Evolutionary conservation across 2,113 vertebrate species (phyloP).

Genomic region (Stictonetta naevosa): DNA sequence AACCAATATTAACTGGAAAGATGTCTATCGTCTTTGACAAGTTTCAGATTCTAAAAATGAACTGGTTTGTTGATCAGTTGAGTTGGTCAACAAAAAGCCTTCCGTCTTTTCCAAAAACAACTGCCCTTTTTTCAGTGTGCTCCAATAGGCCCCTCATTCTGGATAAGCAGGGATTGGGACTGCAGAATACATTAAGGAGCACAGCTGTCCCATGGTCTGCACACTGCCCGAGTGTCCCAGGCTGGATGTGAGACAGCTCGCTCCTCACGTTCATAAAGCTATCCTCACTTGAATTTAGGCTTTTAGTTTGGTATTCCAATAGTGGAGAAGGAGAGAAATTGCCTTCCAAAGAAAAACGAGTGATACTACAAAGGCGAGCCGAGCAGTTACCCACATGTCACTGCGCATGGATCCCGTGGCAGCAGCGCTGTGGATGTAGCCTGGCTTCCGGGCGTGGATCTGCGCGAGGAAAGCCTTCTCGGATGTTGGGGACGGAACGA

Average conservation of each 20-base stretch:
- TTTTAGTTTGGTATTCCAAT: not conserved
- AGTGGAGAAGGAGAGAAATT: not conserved
- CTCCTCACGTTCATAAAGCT: not conserved
- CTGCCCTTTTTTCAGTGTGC: not conserved
- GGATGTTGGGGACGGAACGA: slow-evolving; percentile 85
- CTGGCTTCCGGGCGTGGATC: slow-evolving; percentile 83
- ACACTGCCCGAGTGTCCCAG: not conserved
- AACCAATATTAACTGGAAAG: slow-evolving; percentile 21
- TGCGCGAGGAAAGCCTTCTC: slow-evolving; percentile 89
- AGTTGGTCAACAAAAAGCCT: not conserved
- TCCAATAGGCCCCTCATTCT: not conserved
- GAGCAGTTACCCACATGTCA: slow-evolving; percentile 76
- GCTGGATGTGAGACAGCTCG: not conserved
- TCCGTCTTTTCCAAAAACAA: not conserved
- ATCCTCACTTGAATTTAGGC: not conserved
- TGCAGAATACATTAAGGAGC: not conserved
- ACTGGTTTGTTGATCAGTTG: not conserved
- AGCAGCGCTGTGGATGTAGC: slow-evolving; percentile 75
- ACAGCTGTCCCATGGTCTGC: not conserved
- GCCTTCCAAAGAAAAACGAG: not conserved
- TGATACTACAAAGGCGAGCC: accelerated
- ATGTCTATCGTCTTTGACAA: not conserved
- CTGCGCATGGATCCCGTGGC: slow-evolving; percentile 73
- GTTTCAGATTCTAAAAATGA: not conserved
- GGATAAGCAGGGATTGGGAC: not conserved